phyloP scores from a whole-genome alignment of 2,888 invertebrate species.

The Melinaea menophilus region DNA sequence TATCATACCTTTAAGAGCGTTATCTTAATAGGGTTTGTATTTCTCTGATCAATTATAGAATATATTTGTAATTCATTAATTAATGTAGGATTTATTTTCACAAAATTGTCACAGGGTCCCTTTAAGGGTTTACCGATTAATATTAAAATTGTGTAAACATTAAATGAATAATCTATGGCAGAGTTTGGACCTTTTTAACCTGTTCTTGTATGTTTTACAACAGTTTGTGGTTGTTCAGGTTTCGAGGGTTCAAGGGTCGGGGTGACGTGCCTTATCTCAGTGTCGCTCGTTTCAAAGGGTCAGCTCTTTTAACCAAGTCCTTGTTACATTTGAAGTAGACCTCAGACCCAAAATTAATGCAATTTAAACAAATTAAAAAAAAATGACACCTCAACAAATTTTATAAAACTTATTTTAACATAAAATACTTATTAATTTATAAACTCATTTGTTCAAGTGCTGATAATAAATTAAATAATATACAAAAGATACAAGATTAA shows the following conservation, averaged over 20 bases:
- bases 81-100: neutral
- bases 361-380: no score
- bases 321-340: neutral
- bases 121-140: neutral
- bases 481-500: no score
- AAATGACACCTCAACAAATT: no score
- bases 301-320: constrained; percentile 21
- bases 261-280: constrained; percentile 64
- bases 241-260: constrained; percentile 32
- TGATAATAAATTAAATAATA: no score
- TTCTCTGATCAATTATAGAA: no score
- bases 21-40: no score
- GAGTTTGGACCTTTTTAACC: constrained; percentile 7
- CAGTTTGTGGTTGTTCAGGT: constrained; percentile 18
- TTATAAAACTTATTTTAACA: no score
- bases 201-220: constrained; percentile 30
- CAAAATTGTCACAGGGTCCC: neutral
- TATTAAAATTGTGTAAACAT: constrained; percentile 1
- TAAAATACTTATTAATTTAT: no score
- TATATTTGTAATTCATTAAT: no score
- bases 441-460: no score
- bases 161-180: constrained; percentile 1
- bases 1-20: no score
- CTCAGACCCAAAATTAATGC: neutral
- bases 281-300: constrained; percentile 23